Percentiles rank a stretch among this genome's conserved stretches.
Evolutionary conservation across 2,888 invertebrate genomes (phyloP).

Genomic region (Chymomyza caudatula): DNA sequence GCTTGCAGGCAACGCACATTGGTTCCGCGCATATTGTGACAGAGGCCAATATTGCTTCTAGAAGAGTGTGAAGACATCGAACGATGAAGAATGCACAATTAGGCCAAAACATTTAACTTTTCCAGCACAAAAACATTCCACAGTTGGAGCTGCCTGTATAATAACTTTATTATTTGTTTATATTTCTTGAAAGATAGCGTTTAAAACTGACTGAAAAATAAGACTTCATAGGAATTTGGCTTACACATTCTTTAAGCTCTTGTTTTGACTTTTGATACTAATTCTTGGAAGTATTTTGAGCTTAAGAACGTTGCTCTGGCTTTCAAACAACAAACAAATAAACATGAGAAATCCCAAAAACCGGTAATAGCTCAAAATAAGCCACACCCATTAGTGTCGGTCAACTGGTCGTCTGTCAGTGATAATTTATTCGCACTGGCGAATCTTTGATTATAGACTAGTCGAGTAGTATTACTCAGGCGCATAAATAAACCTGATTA

Average conservation of each 20-base stretch:
- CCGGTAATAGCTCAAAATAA: neutral
- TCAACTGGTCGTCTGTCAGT: slow-evolving; percentile 2
- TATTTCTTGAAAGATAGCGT: no score
- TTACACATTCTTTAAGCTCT: neutral
- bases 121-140: no score
- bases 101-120: no score
- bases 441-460: neutral
- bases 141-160: no score
- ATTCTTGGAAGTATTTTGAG: neutral
- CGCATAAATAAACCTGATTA: slow-evolving; percentile 23
- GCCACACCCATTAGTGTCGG: neutral
- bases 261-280: neutral
- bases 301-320: slow-evolving; percentile 25
- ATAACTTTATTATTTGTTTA: no score
- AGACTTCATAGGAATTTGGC: neutral
- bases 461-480: slow-evolving; percentile 27
- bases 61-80: no score
- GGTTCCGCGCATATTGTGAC: no score
- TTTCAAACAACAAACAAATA: neutral
- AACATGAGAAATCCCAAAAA: neutral
- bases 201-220: neutral
- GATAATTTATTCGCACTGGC: slow-evolving; percentile 15
- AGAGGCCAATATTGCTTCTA: no score
- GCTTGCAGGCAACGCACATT: no score
- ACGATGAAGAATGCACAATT: no score